These are phyloP conservation scores for Solea solea DNA, from an alignment of 2,113 vertebrate genomes.

Conservation along the genomic window DNA sequence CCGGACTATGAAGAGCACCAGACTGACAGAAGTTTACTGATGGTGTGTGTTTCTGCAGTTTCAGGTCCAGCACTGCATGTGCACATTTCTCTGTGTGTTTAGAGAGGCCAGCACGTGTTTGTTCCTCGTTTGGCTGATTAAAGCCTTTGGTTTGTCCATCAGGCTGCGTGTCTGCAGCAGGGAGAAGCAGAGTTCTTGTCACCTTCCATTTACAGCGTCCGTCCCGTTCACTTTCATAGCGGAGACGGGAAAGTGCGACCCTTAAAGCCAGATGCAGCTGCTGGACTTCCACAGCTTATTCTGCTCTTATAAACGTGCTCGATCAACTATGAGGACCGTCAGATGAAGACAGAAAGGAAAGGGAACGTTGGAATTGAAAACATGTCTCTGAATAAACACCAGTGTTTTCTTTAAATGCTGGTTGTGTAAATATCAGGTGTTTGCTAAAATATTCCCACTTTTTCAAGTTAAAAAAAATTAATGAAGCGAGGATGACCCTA, in stretches of 20 bases:
- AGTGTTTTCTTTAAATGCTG: too few species aligned
- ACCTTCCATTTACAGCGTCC: slow-evolving; percentile 49
- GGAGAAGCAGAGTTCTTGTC: slow-evolving; percentile 47
- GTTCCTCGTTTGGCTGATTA: slow-evolving; percentile 63
- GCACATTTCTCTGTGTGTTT: slow-evolving; percentile 36
- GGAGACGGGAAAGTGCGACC: slow-evolving; percentile 19
- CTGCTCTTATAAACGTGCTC: slow-evolving; percentile 8
- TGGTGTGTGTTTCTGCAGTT: slow-evolving; percentile 27
- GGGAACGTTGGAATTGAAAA: neutral
- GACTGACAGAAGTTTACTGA: slow-evolving; percentile 35
- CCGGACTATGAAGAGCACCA: slow-evolving; percentile 46
- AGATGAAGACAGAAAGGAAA: neutral
- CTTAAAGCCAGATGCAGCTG: slow-evolving; percentile 15
- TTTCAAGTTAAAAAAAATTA: too few species aligned
- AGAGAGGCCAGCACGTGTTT: slow-evolving; percentile 46
- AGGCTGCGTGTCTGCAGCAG: slow-evolving; percentile 42
- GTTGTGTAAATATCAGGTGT: too few species aligned
- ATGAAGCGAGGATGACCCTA: too few species aligned
- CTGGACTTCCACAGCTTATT: neutral
- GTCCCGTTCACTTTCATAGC: slow-evolving; percentile 51
- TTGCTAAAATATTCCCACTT: too few species aligned
- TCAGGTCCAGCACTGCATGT: slow-evolving; percentile 14
- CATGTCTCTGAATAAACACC: too few species aligned
- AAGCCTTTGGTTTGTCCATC: slow-evolving; percentile 65
- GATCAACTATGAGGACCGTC: neutral